Conservation (phyloP, 2,797 vertebrate genomes). For the Lutra lutra region DNA sequence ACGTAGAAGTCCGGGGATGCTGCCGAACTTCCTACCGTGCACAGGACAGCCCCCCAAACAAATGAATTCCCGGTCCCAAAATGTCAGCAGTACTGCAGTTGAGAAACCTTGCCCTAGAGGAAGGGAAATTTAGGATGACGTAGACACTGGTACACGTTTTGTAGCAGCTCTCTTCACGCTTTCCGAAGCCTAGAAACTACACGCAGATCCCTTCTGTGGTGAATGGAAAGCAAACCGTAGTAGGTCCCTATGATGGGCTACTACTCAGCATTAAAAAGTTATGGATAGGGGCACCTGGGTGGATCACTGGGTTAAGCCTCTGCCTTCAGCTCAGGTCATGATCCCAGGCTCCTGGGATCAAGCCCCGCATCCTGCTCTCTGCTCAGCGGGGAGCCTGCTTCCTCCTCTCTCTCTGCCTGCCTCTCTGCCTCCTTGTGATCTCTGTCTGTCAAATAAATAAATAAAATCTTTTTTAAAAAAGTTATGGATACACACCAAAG, state of each 20-base stretch:
- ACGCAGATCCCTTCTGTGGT: neutral
- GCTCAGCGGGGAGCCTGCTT: no score
- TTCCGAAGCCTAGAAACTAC: neutral
- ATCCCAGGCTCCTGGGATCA: no score
- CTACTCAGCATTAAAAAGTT: neutral
- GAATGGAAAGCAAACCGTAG: neutral
- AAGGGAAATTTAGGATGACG: neutral
- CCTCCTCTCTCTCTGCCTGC: no score
- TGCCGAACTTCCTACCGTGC: neutral
- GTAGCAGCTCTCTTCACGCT: neutral
- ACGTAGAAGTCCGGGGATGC: neutral
- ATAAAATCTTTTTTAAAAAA: neutral
- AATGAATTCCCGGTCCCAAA: neutral
- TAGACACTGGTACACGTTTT: neutral
- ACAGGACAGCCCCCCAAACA: neutral
- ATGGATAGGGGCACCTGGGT: neutral
- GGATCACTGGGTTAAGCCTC: no score
- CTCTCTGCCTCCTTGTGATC: no score
- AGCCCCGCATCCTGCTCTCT: no score
- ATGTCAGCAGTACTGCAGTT: neutral
- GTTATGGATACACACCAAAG: neutral
- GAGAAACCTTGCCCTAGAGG: neutral
- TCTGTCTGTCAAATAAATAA: no score
- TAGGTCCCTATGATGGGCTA: neutral
- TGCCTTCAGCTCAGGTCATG: no score